Conservation (phyloP, 2,113 vertebrate species). For the Lepisosteus osseus region DNA sequence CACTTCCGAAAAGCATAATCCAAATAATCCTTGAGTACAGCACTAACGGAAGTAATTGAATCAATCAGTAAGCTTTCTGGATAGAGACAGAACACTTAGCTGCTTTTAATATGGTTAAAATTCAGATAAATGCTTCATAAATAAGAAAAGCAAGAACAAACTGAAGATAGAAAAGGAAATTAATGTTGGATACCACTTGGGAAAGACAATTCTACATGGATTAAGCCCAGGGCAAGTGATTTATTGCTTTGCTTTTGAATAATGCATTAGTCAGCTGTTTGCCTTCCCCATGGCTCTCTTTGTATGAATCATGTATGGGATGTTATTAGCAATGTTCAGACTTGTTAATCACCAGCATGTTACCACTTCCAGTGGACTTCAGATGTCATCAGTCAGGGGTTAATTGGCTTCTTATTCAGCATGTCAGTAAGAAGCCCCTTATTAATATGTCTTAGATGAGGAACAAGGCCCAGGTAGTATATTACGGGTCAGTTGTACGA, state of each 20-base stretch:
- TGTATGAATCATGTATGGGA: slow-evolving; percentile 25
- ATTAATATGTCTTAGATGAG: slow-evolving; percentile 67
- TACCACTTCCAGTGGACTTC: slow-evolving; percentile 34
- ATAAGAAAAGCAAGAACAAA: too few relatives aligned
- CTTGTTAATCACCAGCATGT: slow-evolving; percentile 49
- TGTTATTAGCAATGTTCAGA: slow-evolving; percentile 42
- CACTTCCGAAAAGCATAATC: too few relatives aligned
- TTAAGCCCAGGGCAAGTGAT: not conserved
- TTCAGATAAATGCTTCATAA: too few relatives aligned
- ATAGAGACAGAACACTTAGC: too few relatives aligned
- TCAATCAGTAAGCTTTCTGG: too few relatives aligned
- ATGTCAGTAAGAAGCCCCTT: slow-evolving; percentile 49
- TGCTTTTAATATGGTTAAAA: too few relatives aligned
- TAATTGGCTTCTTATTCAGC: slow-evolving; percentile 62
- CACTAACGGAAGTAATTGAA: too few relatives aligned
- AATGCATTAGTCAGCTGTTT: slow-evolving; percentile 11
- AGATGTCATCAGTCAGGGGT: slow-evolving; percentile 63
- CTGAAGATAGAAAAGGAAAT: too few relatives aligned
- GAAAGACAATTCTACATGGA: not conserved
- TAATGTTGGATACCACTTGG: too few relatives aligned
- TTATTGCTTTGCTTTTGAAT: slow-evolving; percentile 7
- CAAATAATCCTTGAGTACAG: too few relatives aligned
- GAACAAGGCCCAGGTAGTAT: slow-evolving; percentile 40
- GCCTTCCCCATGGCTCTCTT: slow-evolving; percentile 9
- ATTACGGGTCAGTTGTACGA: too few relatives aligned